These are phyloP conservation scores for Carassius carassius DNA, from an alignment of 2,113 vertebrate genomes.

Conservation along the genomic window DNA sequence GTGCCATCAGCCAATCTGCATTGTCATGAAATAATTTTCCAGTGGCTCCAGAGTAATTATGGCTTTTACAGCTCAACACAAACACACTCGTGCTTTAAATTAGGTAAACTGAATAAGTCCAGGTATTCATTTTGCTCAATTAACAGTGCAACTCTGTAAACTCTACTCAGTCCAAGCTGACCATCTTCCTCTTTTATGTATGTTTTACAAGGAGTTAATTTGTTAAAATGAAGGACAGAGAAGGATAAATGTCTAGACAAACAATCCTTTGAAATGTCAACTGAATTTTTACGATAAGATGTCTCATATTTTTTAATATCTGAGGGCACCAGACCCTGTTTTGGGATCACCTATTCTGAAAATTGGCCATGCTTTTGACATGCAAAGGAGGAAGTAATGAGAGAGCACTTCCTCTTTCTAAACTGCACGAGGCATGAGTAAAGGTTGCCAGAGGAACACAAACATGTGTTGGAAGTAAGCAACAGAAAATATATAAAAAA, in stretches of 20 bases:
- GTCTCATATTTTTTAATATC: neutral
- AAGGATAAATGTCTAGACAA: neutral
- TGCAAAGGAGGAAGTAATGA: slow-evolving; percentile 52
- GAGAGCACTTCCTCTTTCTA: slow-evolving; percentile 60
- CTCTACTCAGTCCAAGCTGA: neutral
- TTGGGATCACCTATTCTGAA: neutral
- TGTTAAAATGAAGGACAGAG: neutral
- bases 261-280: neutral
- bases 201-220: neutral
- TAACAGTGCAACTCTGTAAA: neutral
- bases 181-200: slow-evolving; percentile 31
- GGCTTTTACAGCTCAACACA: neutral
- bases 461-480: slow-evolving; percentile 39
- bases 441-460: slow-evolving; percentile 51
- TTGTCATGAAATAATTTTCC: neutral
- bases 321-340: neutral
- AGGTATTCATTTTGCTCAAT: neutral
- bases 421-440: slow-evolving; percentile 40
- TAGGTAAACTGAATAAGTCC: neutral
- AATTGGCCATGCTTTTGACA: slow-evolving; percentile 41
- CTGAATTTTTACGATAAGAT: neutral
- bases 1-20: neutral
- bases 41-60: slow-evolving; percentile 7
- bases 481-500: slow-evolving; percentile 28
- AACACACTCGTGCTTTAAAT: neutral